These are phyloP conservation scores for Dysidea cf. avara DNA, from an alignment of 37 sponge, comb jelly and placozoan species.

Conservation along the genomic window DNA sequence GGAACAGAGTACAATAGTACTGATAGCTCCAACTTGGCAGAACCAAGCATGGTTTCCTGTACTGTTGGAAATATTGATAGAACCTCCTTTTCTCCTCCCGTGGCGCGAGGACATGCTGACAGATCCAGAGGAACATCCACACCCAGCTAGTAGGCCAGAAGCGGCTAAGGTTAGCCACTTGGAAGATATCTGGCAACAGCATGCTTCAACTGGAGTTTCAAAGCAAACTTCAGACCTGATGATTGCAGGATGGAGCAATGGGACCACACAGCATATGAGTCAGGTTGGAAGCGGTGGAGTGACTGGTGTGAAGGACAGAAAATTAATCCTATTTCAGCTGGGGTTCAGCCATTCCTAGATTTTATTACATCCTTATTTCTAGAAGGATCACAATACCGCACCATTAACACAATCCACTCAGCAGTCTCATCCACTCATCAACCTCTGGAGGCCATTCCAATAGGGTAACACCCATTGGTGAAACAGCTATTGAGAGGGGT, in stretches of 20 bases:
- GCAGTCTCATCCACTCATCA: conserved; percentile 21
- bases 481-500: conserved; percentile 16
- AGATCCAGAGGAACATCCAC: conserved; percentile 9
- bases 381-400: conserved; percentile 12
- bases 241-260: too few species aligned
- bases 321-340: conserved; percentile 38
- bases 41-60: conserved; percentile 41
- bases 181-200: conserved; percentile 34
- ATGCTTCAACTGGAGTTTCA: conserved; percentile 13
- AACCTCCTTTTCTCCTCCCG: conserved; percentile 17
- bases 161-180: conserved; percentile 23
- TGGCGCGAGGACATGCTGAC: conserved; percentile 4
- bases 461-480: conserved; percentile 26
- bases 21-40: conserved; percentile 26
- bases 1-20: too few species aligned
- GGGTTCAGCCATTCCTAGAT: conserved; percentile 17
- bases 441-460: conserved; percentile 1
- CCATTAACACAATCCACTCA: conserved; percentile 2
- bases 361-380: conserved; percentile 14
- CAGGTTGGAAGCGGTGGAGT: conserved; percentile 7
- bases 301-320: conserved; percentile 9
- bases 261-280: conserved; percentile 22
- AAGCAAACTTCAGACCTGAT: too few species aligned
- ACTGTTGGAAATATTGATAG: conserved; percentile 8
- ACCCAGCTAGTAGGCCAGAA: conserved; percentile 19